A percentile compares a stretch with the other conserved stretches of the same genome.
Conservation (phyloP, 2,113 vertebrate species). For the Calyptommatus sinebrachiatus region DNA sequence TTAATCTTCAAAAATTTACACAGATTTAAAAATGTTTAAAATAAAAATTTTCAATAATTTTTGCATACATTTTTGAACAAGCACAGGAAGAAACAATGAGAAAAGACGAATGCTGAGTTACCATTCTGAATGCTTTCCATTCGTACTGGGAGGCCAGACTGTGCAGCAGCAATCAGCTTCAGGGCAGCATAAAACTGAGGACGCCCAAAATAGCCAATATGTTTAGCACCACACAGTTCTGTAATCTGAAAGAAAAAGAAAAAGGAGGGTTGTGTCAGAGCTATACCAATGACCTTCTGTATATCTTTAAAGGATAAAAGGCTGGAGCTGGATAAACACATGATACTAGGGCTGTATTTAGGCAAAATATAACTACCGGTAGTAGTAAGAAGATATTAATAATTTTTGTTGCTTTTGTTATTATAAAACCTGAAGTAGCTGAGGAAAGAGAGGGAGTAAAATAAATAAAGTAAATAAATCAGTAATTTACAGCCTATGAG, state of each 20-base stretch:
- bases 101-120: conserved; percentile 45
- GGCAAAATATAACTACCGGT: too few relatives aligned
- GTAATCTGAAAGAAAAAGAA: conserved; percentile 79
- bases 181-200: conserved; percentile 90
- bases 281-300: conserved; percentile 6
- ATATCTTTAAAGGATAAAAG: neutral
- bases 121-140: conserved; percentile 87
- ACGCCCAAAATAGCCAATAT: conserved; percentile 87
- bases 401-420: too few relatives aligned
- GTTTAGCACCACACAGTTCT: conserved; percentile 89
- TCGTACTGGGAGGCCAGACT: conserved; percentile 85
- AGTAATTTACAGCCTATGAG: too few relatives aligned
- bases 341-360: neutral
- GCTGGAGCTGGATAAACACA: neutral
- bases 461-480: too few relatives aligned
- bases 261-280: neutral
- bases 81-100: neutral
- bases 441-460: too few relatives aligned
- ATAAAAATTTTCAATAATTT: neutral
- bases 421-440: too few relatives aligned
- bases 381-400: too few relatives aligned
- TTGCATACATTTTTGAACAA: neutral
- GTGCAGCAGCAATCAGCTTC: conserved; percentile 90
- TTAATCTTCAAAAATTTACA: neutral
- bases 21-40: neutral